These are phyloP conservation scores for Agrochola circellaris DNA, from an alignment of 2,888 invertebrate species.

Conservation along the genomic window DNA sequence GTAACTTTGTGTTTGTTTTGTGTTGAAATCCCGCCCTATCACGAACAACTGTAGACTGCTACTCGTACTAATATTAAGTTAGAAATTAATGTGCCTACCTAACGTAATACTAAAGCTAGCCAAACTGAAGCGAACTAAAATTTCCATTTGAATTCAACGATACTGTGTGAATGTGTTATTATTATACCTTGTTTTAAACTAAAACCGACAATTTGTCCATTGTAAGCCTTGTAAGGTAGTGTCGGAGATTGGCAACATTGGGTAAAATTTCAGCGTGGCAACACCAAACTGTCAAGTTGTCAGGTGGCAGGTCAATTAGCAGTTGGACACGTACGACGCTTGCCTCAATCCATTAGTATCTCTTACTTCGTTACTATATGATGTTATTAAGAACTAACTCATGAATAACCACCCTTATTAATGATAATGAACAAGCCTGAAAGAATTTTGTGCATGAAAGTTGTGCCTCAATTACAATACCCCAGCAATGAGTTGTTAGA, in stretches of 20 bases:
- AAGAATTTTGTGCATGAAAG: not conserved
- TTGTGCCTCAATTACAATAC: not conserved
- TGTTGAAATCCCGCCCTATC: too few species aligned
- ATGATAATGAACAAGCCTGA: not conserved
- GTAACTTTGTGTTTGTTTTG: too few species aligned
- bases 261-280: not conserved
- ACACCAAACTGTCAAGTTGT: conserved; percentile 17
- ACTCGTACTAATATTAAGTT: too few species aligned
- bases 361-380: not conserved
- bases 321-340: not conserved
- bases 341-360: not conserved
- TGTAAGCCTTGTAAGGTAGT: too few species aligned
- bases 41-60: too few species aligned
- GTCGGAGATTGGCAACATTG: not conserved
- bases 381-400: not conserved
- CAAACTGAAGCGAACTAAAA: too few species aligned
- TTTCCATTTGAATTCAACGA: too few species aligned
- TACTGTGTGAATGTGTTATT: not conserved
- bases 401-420: not conserved
- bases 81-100: too few species aligned
- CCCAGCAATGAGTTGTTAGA: not conserved
- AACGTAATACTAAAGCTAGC: too few species aligned
- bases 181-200: not conserved
- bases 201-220: not conserved
- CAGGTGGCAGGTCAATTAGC: conserved; percentile 12